Conservation (phyloP, 2,113 vertebrate species). For the Hippoglossus stenolepis region DNA sequence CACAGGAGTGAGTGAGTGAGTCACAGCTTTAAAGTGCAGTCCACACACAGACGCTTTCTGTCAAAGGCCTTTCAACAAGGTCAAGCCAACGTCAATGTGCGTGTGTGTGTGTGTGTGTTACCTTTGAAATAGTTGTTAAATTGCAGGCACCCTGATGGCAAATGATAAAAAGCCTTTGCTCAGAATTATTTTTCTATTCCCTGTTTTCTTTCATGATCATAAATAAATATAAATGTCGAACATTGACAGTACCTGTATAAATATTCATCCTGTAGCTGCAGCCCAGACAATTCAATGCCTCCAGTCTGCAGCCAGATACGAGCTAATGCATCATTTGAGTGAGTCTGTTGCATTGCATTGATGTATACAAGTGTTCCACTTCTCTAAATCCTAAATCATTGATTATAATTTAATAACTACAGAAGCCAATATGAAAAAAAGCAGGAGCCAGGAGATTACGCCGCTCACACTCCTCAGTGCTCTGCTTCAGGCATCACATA, state of each 20-base stretch:
- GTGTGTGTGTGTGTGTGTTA: too few relatives aligned
- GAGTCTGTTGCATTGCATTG: background rate
- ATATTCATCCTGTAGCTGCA: too few relatives aligned
- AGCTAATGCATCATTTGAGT: background rate
- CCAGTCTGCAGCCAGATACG: background rate
- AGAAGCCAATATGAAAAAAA: background rate
- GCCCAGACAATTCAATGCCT: background rate
- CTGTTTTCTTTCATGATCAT: background rate
- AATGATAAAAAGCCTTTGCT: background rate
- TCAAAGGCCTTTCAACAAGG: slow-evolving; percentile 21
- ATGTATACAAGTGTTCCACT: background rate
- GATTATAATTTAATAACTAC: background rate
- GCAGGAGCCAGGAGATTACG: too few relatives aligned
- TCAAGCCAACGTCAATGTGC: background rate
- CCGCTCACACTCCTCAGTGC: background rate
- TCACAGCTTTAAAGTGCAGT: slow-evolving; percentile 55
- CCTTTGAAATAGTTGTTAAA: background rate
- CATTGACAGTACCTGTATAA: too few relatives aligned
- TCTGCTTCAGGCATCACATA: background rate
- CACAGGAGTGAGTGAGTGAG: slow-evolving; percentile 28
- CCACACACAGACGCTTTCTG: slow-evolving; percentile 35
- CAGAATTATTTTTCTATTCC: background rate
- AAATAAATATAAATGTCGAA: background rate
- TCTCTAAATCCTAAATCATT: background rate
- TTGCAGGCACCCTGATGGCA: background rate